Evolutionary conservation across 1,140 invertebrate genomes (phyloP), one percentile per base, ranked within the genome.

Genomic region (Aphelinus atriplicis): DNA sequence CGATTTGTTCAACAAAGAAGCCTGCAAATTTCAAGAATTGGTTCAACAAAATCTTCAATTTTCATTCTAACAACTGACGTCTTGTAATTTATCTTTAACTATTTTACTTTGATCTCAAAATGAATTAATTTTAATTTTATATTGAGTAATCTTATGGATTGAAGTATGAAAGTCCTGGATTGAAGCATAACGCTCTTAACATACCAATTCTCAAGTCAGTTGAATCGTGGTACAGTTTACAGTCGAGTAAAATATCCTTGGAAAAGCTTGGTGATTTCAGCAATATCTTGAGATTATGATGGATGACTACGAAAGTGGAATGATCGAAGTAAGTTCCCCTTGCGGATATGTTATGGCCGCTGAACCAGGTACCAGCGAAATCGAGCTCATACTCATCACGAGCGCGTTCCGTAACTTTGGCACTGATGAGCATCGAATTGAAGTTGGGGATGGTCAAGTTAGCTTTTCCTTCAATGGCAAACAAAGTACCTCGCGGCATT

Each of bases 301-400:
- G 90, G 0, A 90, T 89, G 67, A 91, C 82, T 5, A 90, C 88
- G 0, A 88, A 84, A 3, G 90, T 90, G 0, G 92, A 94, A 78
- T 89, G 90, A 81, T 95, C 93, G 65, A 91, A 90, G 79, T 95
- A 95, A 4, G 91, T 88, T 1, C 93, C 94, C 58, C 90, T 90
- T 0, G 92, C 86, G 3, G 90, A 90, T 47, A 93, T 88, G 57
- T 92, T 93, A 67, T 94, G 92, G 1, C 93, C 93, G 71, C 92
- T 94, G 80, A 95, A 95, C 94, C 94, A 95, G 0, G 91, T 90
- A 0, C 93, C 93, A 3, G 90, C 87, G 50, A 94, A 88, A 58
- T 93, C 92, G 3, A 94, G 82, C 87, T 91, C 89, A 79, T 91
- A 93, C 58, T 91, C 89, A 10, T 88, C 87, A 43, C 82, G 80